Evolutionary conservation across 2,113 vertebrate species (phyloP).

Genomic region (Caracal caracal): DNA sequence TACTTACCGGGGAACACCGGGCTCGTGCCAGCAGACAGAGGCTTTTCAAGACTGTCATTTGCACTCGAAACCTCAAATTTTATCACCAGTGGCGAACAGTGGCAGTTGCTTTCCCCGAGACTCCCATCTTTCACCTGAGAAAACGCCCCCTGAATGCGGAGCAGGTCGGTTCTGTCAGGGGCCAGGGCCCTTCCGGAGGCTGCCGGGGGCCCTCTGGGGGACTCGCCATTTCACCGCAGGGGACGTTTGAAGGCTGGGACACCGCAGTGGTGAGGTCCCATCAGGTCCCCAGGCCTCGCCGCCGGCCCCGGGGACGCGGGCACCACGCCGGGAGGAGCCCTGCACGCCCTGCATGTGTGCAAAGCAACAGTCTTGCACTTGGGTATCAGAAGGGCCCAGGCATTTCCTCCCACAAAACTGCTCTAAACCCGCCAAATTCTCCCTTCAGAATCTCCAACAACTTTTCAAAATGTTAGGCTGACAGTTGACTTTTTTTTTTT

Average conservation of each 20-base stretch:
- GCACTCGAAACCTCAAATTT: neutral
- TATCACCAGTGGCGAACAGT: neutral
- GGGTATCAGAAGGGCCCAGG: conserved; percentile 54
- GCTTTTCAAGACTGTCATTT: neutral
- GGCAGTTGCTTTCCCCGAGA: neutral
- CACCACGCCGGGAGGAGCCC: too few species aligned
- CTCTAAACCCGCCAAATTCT: conserved; percentile 38
- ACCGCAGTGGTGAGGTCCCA: too few species aligned
- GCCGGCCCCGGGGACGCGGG: too few species aligned
- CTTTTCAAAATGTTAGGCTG: conserved; percentile 62
- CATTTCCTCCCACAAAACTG: neutral
- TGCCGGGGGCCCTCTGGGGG: too few species aligned
- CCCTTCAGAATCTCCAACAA: conserved; percentile 69
- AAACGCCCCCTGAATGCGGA: neutral
- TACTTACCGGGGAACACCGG: neutral
- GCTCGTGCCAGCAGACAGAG: neutral
- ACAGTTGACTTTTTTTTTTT: conserved; percentile 20
- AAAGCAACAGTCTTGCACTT: conserved; percentile 40
- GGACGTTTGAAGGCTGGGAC: neutral
- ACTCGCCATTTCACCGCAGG: neutral
- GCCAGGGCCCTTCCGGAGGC: too few species aligned
- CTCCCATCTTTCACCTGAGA: neutral
- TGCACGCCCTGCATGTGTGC: neutral
- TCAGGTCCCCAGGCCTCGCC: too few species aligned
- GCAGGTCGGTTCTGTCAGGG: too few species aligned